phyloP scores from a whole-genome alignment of 2,113 vertebrate species.

The Myiozetetes cayanensis region DNA sequence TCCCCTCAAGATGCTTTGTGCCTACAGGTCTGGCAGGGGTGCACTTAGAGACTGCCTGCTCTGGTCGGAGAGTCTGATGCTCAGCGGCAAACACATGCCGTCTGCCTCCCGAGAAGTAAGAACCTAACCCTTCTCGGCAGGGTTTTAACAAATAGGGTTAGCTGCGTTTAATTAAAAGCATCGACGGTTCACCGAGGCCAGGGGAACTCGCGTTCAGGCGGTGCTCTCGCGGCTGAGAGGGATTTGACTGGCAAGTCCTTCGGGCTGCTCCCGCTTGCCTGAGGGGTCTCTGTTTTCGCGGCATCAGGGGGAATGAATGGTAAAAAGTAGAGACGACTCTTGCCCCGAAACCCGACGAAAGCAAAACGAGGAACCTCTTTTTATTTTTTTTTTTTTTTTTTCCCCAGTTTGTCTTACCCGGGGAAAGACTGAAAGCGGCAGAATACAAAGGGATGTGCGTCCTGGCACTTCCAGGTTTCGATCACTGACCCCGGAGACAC shows the following conservation, averaged over 20 bases:
- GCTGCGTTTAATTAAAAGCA: conserved; percentile 68
- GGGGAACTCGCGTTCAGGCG: conserved; percentile 55
- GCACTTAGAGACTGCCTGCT: conserved; percentile 22
- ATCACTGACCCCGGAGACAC: neutral
- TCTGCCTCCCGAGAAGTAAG: conserved; percentile 61
- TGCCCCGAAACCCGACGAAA: conserved; percentile 31
- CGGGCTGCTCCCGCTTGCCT: neutral
- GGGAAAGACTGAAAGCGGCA: conserved; percentile 32
- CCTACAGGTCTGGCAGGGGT: conserved; percentile 36
- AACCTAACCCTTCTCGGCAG: conserved; percentile 38
- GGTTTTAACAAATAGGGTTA: conserved; percentile 38
- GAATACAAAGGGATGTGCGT: conserved; percentile 18
- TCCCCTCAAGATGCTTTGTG: conserved; percentile 56
- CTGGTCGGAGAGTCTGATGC: conserved; percentile 44
- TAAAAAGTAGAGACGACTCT: conserved; percentile 33
- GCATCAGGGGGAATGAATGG: conserved; percentile 30
- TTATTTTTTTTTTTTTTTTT: neutral
- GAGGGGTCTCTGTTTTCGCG: conserved; percentile 1
- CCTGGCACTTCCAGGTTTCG: conserved; percentile 40
- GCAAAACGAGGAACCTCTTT: neutral
- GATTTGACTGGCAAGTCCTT: conserved; percentile 20
- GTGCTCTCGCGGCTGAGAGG: conserved; percentile 24
- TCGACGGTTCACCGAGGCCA: conserved; percentile 54
- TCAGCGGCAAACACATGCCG: conserved; percentile 57
- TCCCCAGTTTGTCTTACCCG: neutral